Evolutionary conservation across 2,888 invertebrate species (phyloP), one percentile per base, ranked within the genome.

Genomic region (Lasioglossum figueresi): DNA sequence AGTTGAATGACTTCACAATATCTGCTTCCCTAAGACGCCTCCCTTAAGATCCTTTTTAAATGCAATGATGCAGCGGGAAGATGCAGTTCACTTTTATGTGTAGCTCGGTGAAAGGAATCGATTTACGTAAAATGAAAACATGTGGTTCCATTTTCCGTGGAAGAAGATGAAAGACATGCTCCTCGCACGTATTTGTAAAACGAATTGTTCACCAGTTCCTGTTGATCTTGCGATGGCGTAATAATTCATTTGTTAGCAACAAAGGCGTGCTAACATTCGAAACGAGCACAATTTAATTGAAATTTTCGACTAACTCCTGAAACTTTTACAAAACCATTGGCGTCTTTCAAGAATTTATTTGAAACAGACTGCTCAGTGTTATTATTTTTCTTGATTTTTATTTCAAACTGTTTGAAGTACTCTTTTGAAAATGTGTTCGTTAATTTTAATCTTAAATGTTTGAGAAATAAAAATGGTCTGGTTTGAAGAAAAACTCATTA

Each of bases 61-160:
- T 40, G 68, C 68, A 68, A 68, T 37, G 68, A 63, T 63, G 63
- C 63, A 63, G 63, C 63, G 27, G 63, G 27, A 63, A 31, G 63
- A 63, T 63, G 63, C 63, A 31, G 63, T 63, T 63, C 27, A 63
- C 63, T 63, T 63, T 63, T 63, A 63, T 31, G 63, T 63, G 31
- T 31, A 27, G 63, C 27, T 16, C 27, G 63, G 31, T 63, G 63
- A 63, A 63, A 63, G 63, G 31, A 63, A 63, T 63, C 63, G 63
- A 63, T 63, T 63, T 63, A 31, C 31, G 27, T 63, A 63, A 63
- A 63, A 63, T 63, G 63, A 31, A 63, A 63, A 63, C 63, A 63
- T 63, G 63, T 16, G 63, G 63, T 31, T 63, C 31, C 31, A 31
- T 31, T 63, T 16, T 63, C 16, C 2, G 0, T 5, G 14, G 27